Evolutionary conservation across 2,888 invertebrate species (phyloP).

Genomic region (Mesoligia furuncula): DNA sequence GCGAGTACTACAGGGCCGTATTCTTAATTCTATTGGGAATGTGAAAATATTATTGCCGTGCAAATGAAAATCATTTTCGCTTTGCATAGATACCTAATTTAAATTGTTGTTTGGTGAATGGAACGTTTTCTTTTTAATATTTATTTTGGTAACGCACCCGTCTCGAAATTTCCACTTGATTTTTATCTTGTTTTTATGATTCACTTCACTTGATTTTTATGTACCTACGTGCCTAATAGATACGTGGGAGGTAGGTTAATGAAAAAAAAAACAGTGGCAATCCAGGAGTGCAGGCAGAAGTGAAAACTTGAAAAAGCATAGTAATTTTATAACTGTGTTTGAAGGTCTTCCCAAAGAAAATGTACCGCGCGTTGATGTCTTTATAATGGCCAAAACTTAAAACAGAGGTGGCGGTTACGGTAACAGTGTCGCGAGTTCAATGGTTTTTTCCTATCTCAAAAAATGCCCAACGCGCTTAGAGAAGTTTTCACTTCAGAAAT

Average conservation of each 20-base stretch:
- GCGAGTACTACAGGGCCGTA: slow-evolving; percentile 14
- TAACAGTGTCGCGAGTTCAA: no score
- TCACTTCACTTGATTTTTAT: not conserved
- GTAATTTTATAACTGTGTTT: no score
- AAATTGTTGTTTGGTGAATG: slow-evolving; percentile 8
- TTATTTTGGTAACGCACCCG: not conserved
- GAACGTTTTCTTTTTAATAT: not conserved
- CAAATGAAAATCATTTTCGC: slow-evolving; percentile 12
- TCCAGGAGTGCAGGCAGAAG: no score
- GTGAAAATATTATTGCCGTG: not conserved
- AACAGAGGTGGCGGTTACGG: no score
- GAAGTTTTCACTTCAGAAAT: not conserved
- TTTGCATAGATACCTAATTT: slow-evolving; percentile 5
- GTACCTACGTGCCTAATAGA: not conserved
- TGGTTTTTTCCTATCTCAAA: no score
- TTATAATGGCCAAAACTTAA: no score
- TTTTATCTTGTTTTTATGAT: no score
- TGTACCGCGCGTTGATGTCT: no score
- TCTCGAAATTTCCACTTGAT: not conserved
- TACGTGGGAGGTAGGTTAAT: not conserved
- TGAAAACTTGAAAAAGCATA: no score
- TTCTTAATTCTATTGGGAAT: not conserved
- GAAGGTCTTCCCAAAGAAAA: no score
- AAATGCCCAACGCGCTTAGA: no score
- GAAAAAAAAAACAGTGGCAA: not conserved